phyloP scores from a whole-genome alignment of 2,113 vertebrate species.

The Trematocara macrostoma region DNA sequence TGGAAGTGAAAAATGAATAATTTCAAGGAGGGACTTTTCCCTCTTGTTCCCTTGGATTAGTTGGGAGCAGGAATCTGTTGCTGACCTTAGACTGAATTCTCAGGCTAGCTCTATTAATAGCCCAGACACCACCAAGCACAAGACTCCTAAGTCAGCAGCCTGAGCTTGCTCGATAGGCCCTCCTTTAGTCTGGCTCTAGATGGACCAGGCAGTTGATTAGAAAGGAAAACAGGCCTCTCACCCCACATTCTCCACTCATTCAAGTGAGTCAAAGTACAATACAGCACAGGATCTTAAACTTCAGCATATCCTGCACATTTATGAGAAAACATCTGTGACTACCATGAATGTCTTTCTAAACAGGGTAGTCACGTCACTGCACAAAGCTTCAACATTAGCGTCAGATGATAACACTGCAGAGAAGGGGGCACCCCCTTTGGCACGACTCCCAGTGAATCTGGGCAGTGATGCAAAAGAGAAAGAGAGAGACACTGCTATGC shows the following conservation, averaged over 20 bases:
- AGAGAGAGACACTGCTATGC: neutral
- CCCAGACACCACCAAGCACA: conserved; percentile 50
- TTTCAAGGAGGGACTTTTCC: conserved; percentile 28
- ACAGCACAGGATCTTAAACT: neutral
- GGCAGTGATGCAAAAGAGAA: neutral
- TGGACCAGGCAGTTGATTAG: conserved; percentile 34
- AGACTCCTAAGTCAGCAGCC: conserved; percentile 58
- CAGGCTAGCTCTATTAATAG: conserved; percentile 75
- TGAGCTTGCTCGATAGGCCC: neutral
- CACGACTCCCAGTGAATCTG: conserved; percentile 11
- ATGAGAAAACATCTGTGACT: neutral
- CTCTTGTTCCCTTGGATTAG: conserved; percentile 24
- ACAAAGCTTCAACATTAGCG: neutral
- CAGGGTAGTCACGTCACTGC: neutral
- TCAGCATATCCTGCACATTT: neutral
- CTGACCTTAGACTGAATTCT: conserved; percentile 74
- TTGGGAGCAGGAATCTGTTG: conserved; percentile 59
- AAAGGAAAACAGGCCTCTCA: conserved; percentile 36
- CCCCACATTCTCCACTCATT: neutral
- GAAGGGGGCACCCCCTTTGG: conserved; percentile 32
- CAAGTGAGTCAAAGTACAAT: neutral
- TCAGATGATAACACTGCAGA: conserved; percentile 9
- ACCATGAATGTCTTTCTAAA: neutral
- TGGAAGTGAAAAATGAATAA: conserved; percentile 34
- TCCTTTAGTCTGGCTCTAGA: conserved; percentile 27